Base-by-base conservation (phyloP, 2,113 vertebrate species). In the Saccopteryx leptura region DNA sequence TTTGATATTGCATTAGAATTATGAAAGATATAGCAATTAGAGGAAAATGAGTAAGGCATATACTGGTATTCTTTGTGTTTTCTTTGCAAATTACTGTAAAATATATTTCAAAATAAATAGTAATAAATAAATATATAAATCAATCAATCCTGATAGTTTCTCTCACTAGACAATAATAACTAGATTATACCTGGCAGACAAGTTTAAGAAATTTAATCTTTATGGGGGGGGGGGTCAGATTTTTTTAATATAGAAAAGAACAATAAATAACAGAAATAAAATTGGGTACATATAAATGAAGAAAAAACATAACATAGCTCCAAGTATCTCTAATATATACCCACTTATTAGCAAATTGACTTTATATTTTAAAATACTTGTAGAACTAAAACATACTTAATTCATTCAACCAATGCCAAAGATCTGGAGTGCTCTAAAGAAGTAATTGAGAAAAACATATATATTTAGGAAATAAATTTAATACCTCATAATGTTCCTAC, bases 11-110 rank as follows among this genome's bases (percentile, higher is more conserved):
- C 24, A 76, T 7, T n/a, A 86, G n/a, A 33, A 84, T 84, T 81
- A n/a, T 4, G 0, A 81, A 33, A 72, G 9, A 0, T 4, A 1
- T 56, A n/a, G 48, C 23, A 76, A 18, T 31, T 79, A 33, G 21
- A 1, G 4, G 4, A 26, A 88, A 69, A 21, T 56, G 1, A 5
- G 1, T 88, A 48, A 84, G 21, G 5, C 0, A 0, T 75, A 66
- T 9, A 71, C 0, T 56, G 8, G 0, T 0, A 5, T 4, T 48
- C 2, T 86, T 14, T 26, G 1, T 88, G 21, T 5, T 54, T 39
- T 63, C n/a, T 92, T 92, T 79, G 7, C 10, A 93, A 63, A 74
- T 78, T 74, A 58, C 13, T 87, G 14, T 76, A 31, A 80, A 89
- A 75, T 50, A 65, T 54, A 72, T 56, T 90, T 90, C 24, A 65